phyloP scores from a whole-genome alignment of 37 sponge, comb jelly and placozoan species.

The Bolinopsis microptera region DNA sequence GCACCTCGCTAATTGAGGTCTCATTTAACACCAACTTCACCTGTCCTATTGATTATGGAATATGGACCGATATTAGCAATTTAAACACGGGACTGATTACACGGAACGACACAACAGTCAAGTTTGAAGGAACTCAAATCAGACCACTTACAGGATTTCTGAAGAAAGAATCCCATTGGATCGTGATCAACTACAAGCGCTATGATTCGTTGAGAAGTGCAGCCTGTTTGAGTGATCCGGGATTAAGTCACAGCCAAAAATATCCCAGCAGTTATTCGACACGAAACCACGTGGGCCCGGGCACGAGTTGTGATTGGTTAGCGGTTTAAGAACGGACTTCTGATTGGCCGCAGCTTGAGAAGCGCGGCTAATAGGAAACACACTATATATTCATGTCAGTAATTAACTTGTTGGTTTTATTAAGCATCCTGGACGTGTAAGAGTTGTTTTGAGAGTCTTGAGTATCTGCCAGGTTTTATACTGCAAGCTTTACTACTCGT shows the following conservation, averaged over 20 bases:
- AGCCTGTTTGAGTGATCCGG: neutral
- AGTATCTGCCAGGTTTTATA: no score
- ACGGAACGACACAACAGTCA: neutral
- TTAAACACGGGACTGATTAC: neutral
- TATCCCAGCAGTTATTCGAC: neutral
- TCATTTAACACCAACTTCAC: no score
- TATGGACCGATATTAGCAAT: no score
- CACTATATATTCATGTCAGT: neutral
- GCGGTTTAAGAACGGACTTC: neutral
- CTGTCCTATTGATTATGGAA: no score
- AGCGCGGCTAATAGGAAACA: neutral
- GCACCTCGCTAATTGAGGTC: no score
- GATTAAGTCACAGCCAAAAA: neutral
- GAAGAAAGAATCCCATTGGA: neutral
- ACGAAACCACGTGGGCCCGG: neutral
- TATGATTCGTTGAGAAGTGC: neutral
- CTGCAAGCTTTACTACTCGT: no score
- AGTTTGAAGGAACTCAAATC: neutral
- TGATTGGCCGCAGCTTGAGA: neutral
- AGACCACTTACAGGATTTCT: no score
- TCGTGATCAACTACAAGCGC: neutral
- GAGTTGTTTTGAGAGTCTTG: neutral
- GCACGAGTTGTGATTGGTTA: neutral
- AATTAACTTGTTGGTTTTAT: neutral
- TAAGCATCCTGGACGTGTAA: neutral